Base-by-base conservation (phyloP, 2,888 invertebrate species). In the Netelia inedita region DNA sequence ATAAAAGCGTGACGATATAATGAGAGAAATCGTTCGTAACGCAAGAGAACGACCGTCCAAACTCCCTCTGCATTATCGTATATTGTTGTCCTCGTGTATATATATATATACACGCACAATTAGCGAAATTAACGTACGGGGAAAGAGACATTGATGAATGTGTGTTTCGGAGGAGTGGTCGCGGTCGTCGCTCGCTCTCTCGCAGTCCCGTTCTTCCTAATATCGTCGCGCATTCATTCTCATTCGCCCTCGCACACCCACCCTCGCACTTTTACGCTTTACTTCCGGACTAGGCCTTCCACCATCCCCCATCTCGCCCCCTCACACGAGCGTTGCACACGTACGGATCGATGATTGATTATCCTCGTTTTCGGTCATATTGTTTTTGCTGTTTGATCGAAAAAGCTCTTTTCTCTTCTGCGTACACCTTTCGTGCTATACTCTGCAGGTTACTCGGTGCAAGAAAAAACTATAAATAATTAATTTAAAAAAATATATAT, bases 61-160 rank as follows among this genome's bases (percentile, higher is more conserved):
- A 72, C 57, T 74, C 16, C 19, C 61, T 75, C 82, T 81, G 73
- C 3, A 28, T 87, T 85, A 85, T 87, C 80, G 82, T 86, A 84
- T 83, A 16, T 76, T 76, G 11, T 21, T 28, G 35, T 35, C 14
- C 2, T 76, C 35, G 55, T 43, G 43, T 41, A 75, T 65, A 55
- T 59, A 59, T 10, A n/a, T 43, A 61, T 61, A 28, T 43, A 71
- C 53, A 63, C 66, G 85, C 79, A 86, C 88, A 88, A 87, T 89
- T 89, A 89, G 89, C 82, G 86, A 87, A 89, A 89, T 89, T 89
- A 89, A 90, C 88, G 88, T 81, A 81, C 82, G 21, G 50, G 16
- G 68, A 69, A 55, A 72, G 83, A 72, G 89, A 89, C 89, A 88
- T 84, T 89, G 89, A 89, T 88, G 86, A 88, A 89, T 89, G 87